phyloP scores from a whole-genome alignment of 2,797 vertebrate genomes.

The Enteromius fasciolatus region DNA sequence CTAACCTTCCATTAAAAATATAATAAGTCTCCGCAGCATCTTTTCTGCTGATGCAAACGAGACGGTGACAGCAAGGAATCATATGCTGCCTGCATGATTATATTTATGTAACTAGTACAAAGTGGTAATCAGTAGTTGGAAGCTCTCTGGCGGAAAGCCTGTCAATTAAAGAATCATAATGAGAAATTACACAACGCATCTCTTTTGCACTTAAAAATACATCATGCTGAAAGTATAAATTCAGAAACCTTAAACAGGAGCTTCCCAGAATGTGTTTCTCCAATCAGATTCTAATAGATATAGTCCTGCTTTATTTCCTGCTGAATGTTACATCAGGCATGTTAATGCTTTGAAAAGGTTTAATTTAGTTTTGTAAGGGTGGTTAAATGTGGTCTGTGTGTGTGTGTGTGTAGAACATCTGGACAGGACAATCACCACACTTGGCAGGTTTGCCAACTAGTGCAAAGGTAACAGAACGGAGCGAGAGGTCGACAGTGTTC shows the following conservation, averaged over 20 bases:
- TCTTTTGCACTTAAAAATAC: neutral
- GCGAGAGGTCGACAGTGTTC: neutral
- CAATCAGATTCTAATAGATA: neutral
- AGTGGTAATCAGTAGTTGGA: neutral
- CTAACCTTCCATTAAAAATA: neutral
- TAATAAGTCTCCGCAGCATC: neutral
- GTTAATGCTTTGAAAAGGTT: neutral
- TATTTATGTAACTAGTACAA: neutral
- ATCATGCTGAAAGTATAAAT: too few species aligned
- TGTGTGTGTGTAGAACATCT: neutral
- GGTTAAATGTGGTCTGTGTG: neutral
- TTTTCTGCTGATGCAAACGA: neutral
- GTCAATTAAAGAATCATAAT: neutral
- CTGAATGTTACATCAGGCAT: neutral
- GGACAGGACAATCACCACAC: neutral
- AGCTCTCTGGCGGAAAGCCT: neutral
- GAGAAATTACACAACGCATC: neutral
- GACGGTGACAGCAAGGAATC: neutral
- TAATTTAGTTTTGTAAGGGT: neutral
- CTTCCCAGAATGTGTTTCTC: neutral
- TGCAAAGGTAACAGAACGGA: constrained; percentile 2
- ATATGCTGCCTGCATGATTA: neutral
- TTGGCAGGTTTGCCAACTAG: constrained; percentile 13
- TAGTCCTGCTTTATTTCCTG: neutral
- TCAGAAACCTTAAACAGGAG: neutral